Conservation (phyloP, 2,113 vertebrate species). For the Uropsilus gracilis region DNA sequence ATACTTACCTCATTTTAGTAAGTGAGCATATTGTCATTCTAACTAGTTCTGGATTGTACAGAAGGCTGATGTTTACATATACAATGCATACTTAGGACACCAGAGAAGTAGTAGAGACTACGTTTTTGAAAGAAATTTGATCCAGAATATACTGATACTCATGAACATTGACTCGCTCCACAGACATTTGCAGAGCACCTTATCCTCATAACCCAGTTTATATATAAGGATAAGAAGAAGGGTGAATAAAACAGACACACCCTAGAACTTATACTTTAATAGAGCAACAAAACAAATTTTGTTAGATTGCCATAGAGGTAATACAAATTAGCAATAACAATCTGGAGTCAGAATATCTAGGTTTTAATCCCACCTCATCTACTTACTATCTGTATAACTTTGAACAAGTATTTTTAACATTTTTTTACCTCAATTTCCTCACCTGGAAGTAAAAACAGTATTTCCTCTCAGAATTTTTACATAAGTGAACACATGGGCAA, state of each 20-base stretch:
- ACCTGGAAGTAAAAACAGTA: not conserved
- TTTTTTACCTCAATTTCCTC: not conserved
- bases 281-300: constrained; percentile 20
- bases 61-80: not conserved
- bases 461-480: not conserved
- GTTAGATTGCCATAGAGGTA: not conserved
- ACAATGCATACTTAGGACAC: not conserved
- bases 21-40: not conserved
- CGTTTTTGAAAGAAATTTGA: not conserved
- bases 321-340: not conserved
- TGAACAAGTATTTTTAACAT: not conserved
- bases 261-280: not conserved
- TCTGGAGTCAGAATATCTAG: not conserved
- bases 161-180: not conserved
- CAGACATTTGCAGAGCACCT: not conserved
- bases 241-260: not conserved
- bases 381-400: not conserved
- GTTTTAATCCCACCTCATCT: not conserved
- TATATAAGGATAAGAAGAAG: too few relatives aligned
- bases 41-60: not conserved
- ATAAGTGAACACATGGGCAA: not conserved
- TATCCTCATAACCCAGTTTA: not conserved
- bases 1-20: not conserved
- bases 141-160: not conserved
- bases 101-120: not conserved